Base-by-base conservation (phyloP, 2,888 invertebrate species). In the Alsophila aescularia region DNA sequence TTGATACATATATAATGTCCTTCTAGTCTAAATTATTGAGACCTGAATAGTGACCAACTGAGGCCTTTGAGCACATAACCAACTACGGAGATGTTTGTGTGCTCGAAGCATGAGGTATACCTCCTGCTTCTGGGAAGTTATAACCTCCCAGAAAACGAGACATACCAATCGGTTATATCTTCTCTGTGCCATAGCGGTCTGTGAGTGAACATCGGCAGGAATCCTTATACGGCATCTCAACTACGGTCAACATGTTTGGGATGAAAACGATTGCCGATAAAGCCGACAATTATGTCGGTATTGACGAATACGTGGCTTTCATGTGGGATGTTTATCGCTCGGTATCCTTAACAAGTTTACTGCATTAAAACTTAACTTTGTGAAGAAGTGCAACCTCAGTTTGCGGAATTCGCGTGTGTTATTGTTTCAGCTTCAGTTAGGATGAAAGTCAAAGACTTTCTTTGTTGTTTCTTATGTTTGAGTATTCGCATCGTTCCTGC, bases 271-370 rank as follows among this genome's bases (percentile, higher is more conserved):
- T 12, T n/a, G 16, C 24, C n/a, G 29, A 12, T 12, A 1, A 42
- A 18, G 32, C 41, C 37, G 10, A 39, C 44, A 45, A 40, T 44
- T 52, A 44, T 34, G 7, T 32, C 12, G 13, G 13, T 40, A 45
- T 44, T 24, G 39, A 44, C 12, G 52, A 18, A 52, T 45, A 21
- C 32, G 18, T 31, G 43, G 43, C 34, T 34, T 45, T 29, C 44
- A 45, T 52, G 24, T 45, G 18, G 27, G 39, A 40, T 34, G 44
- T 52, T 44, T 39, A 43, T 24, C 43, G 32, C 12, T 13, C 9
- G 12, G 32, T 34, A 32, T 44, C 37, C 21, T 51, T 16, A 32
- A 15, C 32, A 32, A 16, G 37, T 52, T 52, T 44, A 44, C 39
- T 16, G 44, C 15, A 35, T 43, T 39, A 39, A 47, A 47, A 39